Conservation (phyloP, 2,113 vertebrate species). For the Capreolus pygargus region DNA sequence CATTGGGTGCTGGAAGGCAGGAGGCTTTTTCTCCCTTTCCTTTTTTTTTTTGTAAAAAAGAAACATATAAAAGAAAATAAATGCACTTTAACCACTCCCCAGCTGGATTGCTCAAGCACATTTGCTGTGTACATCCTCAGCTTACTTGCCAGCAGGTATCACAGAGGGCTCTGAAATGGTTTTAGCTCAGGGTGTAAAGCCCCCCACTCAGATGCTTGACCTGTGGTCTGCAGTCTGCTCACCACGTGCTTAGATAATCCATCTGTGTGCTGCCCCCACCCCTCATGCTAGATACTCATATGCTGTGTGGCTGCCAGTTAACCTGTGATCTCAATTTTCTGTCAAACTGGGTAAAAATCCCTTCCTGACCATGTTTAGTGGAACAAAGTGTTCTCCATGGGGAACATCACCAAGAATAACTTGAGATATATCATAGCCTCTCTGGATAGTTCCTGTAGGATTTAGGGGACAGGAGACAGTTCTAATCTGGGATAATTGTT, state of each 20-base stretch:
- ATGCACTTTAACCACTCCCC: constrained; percentile 46
- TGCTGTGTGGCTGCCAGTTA: not conserved
- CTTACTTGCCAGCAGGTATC: not conserved
- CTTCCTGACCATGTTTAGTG: not conserved
- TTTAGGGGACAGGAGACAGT: not conserved
- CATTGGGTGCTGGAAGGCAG: not conserved
- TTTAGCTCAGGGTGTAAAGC: not conserved
- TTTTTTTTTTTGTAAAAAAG: not conserved
- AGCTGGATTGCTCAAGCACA: not conserved
- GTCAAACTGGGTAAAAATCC: not conserved
- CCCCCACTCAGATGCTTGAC: not conserved
- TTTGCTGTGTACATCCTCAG: not conserved
- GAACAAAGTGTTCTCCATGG: not conserved
- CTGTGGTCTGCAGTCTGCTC: not conserved
- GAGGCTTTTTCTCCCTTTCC: not conserved
- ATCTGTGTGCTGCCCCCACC: not conserved
- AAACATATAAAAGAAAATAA: constrained; percentile 59
- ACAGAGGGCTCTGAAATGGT: not conserved
- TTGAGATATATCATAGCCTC: not conserved
- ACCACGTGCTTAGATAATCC: no score
- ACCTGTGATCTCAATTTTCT: not conserved
- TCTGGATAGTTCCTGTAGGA: not conserved
- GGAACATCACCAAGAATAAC: not conserved
- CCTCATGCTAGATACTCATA: fast-evolving
- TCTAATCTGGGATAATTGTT: not conserved